These are phyloP conservation scores for Palaemon carinicauda DNA, from an alignment of 1,140 invertebrate genomes.

Conservation along the genomic window DNA sequence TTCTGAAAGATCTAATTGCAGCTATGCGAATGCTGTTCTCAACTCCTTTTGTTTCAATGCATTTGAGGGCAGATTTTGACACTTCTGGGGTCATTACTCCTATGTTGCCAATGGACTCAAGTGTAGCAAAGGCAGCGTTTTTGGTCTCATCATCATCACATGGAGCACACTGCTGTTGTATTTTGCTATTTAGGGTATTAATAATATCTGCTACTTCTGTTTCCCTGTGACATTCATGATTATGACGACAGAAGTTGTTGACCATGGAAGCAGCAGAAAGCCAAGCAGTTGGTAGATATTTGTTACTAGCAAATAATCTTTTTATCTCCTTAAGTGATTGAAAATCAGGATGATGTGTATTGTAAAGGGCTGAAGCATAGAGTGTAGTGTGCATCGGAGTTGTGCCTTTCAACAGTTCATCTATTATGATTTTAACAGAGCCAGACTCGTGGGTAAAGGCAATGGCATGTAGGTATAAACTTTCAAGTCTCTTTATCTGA, in stretches of 20 bases:
- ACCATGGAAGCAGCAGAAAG: conserved; percentile 35
- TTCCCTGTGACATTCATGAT: conserved; percentile 2
- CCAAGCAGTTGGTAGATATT: background rate
- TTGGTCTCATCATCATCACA: background rate
- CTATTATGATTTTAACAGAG: too few species aligned
- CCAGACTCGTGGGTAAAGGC: too few species aligned
- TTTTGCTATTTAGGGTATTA: background rate
- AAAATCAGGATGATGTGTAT: too few species aligned
- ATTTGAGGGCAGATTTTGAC: background rate
- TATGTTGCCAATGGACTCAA: conserved; percentile 32
- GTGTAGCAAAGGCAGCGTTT: background rate
- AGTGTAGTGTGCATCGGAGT: too few species aligned
- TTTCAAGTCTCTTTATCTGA: too few species aligned
- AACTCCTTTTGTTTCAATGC: background rate
- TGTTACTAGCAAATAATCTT: too few species aligned
- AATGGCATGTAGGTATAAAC: too few species aligned
- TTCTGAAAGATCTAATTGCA: conserved; percentile 36
- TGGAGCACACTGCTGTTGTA: background rate
- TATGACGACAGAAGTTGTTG: conserved; percentile 25
- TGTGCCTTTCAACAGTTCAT: too few species aligned
- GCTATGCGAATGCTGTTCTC: conserved; percentile 25
- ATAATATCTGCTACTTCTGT: background rate
- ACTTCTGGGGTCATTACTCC: conserved; percentile 29
- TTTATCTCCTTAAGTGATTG: too few species aligned
- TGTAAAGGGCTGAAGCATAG: too few species aligned